These are phyloP conservation scores for Agonum fuliginosum DNA, from an alignment of 2,888 invertebrate species.

Conservation along the genomic window DNA sequence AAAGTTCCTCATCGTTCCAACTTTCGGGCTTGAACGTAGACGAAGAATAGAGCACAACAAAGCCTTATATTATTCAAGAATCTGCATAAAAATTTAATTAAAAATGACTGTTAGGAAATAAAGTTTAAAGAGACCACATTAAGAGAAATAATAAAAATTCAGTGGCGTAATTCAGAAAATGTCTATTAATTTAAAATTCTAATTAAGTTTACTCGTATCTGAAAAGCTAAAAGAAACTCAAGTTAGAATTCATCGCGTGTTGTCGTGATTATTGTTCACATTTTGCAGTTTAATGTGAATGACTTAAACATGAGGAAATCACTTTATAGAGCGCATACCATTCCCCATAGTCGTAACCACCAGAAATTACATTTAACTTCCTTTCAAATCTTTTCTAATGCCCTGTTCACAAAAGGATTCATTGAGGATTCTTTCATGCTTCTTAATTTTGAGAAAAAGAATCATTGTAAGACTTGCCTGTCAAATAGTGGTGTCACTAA, in stretches of 20 bases:
- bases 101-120: constrained; percentile 21
- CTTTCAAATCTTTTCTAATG: no score
- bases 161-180: constrained; percentile 31
- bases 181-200: constrained; percentile 39
- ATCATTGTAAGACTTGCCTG: no score
- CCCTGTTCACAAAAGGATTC: no score
- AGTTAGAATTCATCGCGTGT: constrained; percentile 19
- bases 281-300: constrained; percentile 34
- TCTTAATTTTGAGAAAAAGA: no score
- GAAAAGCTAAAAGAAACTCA: background rate
- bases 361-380: no score
- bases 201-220: constrained; percentile 29
- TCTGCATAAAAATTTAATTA: constrained; percentile 36
- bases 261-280: constrained; percentile 33
- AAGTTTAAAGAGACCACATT: constrained; percentile 31
- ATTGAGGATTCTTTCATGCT: no score
- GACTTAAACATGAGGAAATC: constrained; percentile 5
- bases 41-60: constrained; percentile 31
- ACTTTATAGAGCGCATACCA: no score
- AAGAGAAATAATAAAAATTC: constrained; percentile 31
- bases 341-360: no score
- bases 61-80: background rate
- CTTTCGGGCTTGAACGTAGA: background rate
- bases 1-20: background rate
- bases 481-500: no score